Percentiles rank a stretch among this genome's conserved stretches.
phyloP scores from a whole-genome alignment of 2,888 invertebrate genomes.

The Acleris literana region DNA sequence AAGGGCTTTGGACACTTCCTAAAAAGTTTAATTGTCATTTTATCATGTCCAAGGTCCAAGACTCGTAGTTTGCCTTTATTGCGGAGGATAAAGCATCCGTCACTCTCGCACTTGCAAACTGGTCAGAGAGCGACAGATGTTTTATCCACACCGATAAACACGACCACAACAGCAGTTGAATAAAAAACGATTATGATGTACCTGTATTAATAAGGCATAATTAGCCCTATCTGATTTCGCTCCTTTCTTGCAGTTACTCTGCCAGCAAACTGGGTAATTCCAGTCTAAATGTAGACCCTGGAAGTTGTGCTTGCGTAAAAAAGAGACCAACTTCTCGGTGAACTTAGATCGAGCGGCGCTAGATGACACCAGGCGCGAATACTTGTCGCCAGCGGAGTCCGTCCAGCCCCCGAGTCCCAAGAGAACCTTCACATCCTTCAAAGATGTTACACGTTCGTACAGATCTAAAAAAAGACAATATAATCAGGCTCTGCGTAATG shows the following conservation, averaged over 20 bases:
- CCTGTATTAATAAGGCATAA: conserved; percentile 89
- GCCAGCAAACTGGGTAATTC: conserved; percentile 98
- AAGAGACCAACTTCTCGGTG: conserved; percentile 87
- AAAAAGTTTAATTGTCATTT: conserved; percentile 5
- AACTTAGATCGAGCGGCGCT: conserved; percentile 87
- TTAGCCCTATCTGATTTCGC: conserved; percentile 90
- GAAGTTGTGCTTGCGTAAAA: conserved; percentile 89
- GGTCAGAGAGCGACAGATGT: too few species aligned
- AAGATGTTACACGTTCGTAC: conserved; percentile 89
- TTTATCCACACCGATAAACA: too few species aligned
- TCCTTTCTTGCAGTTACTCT: conserved; percentile 93
- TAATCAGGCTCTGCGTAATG: too few species aligned
- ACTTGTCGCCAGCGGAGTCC: conserved; percentile 94
- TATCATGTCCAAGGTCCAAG: too few species aligned
- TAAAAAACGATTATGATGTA: conserved; percentile 52
- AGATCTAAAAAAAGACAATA: conserved; percentile 82
- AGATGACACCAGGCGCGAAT: conserved; percentile 90
- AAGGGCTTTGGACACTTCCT: conserved; percentile 87
- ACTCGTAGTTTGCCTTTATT: too few species aligned
- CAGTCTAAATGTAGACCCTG: conserved; percentile 95
- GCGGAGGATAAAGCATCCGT: too few species aligned
- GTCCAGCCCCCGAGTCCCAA: conserved; percentile 98
- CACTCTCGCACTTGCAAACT: too few species aligned
- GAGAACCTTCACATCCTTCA: conserved; percentile 86
- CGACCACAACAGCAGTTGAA: too few species aligned